Conservation (phyloP, 1,140 invertebrate genomes). For the Medauroidea extradentata region DNA sequence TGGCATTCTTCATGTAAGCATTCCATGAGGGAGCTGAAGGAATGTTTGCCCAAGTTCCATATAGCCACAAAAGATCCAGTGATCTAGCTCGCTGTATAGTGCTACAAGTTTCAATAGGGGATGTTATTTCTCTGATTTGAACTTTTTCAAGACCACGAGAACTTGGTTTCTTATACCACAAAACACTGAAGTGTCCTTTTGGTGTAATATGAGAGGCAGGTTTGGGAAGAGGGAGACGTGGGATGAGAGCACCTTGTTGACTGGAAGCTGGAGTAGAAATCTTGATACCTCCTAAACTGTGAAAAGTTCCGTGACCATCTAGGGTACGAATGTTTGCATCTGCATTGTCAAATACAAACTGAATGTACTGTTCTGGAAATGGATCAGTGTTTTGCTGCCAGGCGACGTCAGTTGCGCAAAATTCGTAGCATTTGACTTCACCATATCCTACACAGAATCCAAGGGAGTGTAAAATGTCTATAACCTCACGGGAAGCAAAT, state of each 20-base stretch:
- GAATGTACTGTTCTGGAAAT: neutral
- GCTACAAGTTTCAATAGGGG: neutral
- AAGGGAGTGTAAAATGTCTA: neutral
- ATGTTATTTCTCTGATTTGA: neutral
- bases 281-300: constrained; percentile 27
- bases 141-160: neutral
- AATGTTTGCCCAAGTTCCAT: constrained; percentile 21
- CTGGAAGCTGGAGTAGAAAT: constrained; percentile 15
- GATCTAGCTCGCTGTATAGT: neutral
- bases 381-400: neutral
- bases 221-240: neutral
- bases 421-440: constrained; percentile 2
- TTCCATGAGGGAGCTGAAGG: constrained; percentile 26
- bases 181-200: neutral
- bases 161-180: neutral
- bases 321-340: constrained; percentile 29
- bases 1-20: constrained; percentile 25
- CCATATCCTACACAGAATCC: constrained; percentile 2
- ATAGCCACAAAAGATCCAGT: constrained; percentile 7
- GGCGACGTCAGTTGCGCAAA: neutral
- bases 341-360: constrained; percentile 28
- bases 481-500: constrained; percentile 1
- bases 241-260: neutral
- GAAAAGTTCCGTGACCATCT: constrained; percentile 27
- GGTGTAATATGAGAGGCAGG: neutral